Evolutionary conservation across 2,888 invertebrate genomes (phyloP).

Genomic region (Drosophila bunnanda): DNA sequence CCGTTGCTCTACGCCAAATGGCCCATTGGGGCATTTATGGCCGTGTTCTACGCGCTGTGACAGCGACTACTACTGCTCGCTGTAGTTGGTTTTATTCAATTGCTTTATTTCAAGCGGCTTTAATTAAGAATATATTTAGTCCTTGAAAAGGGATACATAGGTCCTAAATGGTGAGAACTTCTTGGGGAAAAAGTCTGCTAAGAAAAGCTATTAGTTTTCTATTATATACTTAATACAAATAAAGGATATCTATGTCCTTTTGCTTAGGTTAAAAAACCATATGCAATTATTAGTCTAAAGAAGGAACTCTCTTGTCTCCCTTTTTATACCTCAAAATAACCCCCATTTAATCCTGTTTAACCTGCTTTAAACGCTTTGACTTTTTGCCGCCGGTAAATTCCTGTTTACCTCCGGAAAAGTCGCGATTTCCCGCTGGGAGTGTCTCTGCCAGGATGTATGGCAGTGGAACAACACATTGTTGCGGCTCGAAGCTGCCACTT

Average conservation of each 20-base stretch:
- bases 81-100: slow-evolving; percentile 32
- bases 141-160: not conserved
- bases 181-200: not conserved
- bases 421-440: slow-evolving; percentile 1
- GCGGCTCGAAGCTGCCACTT: slow-evolving; percentile 41
- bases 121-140: slow-evolving; percentile 43
- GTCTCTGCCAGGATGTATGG: not conserved
- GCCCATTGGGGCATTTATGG: slow-evolving; percentile 61
- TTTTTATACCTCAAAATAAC: not conserved
- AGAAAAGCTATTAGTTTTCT: not conserved
- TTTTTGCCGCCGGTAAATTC: not conserved
- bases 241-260: not conserved
- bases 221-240: not conserved
- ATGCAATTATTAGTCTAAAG: not conserved
- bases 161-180: not conserved
- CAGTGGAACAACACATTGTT: slow-evolving; percentile 29
- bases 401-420: slow-evolving; percentile 8
- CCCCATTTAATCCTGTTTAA: not conserved
- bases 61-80: not conserved
- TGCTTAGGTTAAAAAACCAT: not conserved
- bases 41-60: slow-evolving; percentile 50
- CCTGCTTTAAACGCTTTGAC: not conserved
- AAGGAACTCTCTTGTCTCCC: fast-evolving
- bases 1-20: slow-evolving; percentile 65
- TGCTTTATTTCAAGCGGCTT: slow-evolving; percentile 43